phyloP scores from a whole-genome alignment of 2,113 vertebrate species.

The Bujurquina vittata region DNA sequence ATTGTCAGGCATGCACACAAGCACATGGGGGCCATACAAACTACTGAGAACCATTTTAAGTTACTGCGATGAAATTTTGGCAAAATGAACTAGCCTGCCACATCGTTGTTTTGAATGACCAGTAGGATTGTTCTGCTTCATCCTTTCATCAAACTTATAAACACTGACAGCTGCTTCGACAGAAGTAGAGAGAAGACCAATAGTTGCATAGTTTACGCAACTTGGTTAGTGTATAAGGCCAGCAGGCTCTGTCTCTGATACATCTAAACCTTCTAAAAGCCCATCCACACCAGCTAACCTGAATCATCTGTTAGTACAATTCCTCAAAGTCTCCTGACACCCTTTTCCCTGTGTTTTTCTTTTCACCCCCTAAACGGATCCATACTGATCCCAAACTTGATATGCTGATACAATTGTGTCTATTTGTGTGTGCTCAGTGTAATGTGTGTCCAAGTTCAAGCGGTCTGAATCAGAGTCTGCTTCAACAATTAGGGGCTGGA shows the following conservation, averaged over 20 bases:
- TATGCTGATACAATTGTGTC: not conserved
- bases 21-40: too few relatives aligned
- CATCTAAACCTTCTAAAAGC: not conserved
- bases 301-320: conserved; percentile 7
- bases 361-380: not conserved
- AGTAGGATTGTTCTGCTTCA: not conserved
- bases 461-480: conserved; percentile 70
- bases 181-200: not conserved
- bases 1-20: too few relatives aligned
- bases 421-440: conserved; percentile 1
- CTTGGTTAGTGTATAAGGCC: not conserved
- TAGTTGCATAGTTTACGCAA: not conserved
- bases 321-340: not conserved
- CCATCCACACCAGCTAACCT: not conserved
- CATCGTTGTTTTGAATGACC: not conserved
- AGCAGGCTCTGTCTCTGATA: not conserved
- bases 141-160: not conserved
- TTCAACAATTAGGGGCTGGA: conserved; percentile 78
- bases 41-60: too few relatives aligned
- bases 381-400: conserved; percentile 5
- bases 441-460: conserved; percentile 47
- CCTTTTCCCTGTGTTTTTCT: not conserved
- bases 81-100: too few relatives aligned
- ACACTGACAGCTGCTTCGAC: not conserved
- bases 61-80: too few relatives aligned